These are phyloP conservation scores for Nephrotoma guestfalica DNA, from an alignment of 2,888 invertebrate species.

Conservation along the genomic window DNA sequence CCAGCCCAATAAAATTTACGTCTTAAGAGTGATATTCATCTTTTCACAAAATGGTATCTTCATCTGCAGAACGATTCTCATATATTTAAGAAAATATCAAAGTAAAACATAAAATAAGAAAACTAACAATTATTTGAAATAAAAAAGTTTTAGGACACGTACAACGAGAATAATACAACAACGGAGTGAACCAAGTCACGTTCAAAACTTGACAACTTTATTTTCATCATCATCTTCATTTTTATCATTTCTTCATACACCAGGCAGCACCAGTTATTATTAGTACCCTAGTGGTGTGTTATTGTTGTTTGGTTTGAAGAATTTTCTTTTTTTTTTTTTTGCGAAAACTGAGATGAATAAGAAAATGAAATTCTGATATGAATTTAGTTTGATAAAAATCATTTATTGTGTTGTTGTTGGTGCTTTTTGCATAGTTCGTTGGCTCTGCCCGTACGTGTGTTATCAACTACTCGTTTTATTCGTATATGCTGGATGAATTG, in stretches of 20 bases:
- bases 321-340: neutral
- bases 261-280: neutral
- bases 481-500: neutral
- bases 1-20: neutral
- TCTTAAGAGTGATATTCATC: neutral
- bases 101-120: neutral
- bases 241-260: neutral
- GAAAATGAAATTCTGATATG: neutral
- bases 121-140: neutral
- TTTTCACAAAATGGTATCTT: neutral
- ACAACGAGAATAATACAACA: neutral
- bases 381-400: neutral
- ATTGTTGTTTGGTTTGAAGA: neutral
- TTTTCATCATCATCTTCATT: neutral
- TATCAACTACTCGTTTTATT: neutral
- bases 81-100: neutral
- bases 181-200: neutral
- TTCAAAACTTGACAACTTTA: neutral
- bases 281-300: neutral
- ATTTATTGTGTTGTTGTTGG: neutral
- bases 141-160: neutral
- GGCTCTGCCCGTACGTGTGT: neutral
- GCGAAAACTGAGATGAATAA: neutral
- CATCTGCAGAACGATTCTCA: neutral
- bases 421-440: neutral